Evolutionary conservation across 1,140 invertebrate species (phyloP).

Genomic region (Drosophila fuyamai): DNA sequence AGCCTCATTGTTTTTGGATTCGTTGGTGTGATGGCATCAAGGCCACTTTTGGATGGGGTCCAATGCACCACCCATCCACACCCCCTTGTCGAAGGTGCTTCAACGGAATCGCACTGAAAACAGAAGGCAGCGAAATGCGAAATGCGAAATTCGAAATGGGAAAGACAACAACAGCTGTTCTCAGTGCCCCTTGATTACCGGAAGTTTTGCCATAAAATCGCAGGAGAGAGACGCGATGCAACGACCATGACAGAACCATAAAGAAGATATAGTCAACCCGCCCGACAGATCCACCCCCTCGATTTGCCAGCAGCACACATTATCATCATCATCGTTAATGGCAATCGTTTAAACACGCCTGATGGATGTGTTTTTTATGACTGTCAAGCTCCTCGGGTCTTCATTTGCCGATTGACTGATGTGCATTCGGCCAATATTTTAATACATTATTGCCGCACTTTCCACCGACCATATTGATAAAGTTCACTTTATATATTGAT

Average conservation of each 20-base stretch:
- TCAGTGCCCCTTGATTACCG: constrained; percentile 47
- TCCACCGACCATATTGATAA: background rate
- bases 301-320: background rate
- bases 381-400: constrained; percentile 20
- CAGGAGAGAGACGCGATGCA: constrained; percentile 6
- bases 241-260: constrained; percentile 40
- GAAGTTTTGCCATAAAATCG: constrained; percentile 66
- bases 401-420: constrained; percentile 7
- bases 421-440: constrained; percentile 7
- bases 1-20: constrained; percentile 45
- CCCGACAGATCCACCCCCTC: background rate
- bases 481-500: background rate
- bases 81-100: constrained; percentile 29
- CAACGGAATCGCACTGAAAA: constrained; percentile 7
- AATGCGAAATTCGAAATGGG: background rate
- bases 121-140: constrained; percentile 6
- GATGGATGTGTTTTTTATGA: constrained; percentile 63
- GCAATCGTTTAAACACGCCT: constrained; percentile 44
- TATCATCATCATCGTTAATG: constrained; percentile 30
- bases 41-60: constrained; percentile 45
- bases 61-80: constrained; percentile 25
- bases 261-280: constrained; percentile 39
- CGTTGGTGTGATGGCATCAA: constrained; percentile 32
- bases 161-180: constrained; percentile 33
- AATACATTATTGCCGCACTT: constrained; percentile 5